Evolutionary conservation across 2,797 vertebrate species (phyloP), one percentile per base, ranked within the genome.

Genomic region (Pseudochirops cupreus): DNA sequence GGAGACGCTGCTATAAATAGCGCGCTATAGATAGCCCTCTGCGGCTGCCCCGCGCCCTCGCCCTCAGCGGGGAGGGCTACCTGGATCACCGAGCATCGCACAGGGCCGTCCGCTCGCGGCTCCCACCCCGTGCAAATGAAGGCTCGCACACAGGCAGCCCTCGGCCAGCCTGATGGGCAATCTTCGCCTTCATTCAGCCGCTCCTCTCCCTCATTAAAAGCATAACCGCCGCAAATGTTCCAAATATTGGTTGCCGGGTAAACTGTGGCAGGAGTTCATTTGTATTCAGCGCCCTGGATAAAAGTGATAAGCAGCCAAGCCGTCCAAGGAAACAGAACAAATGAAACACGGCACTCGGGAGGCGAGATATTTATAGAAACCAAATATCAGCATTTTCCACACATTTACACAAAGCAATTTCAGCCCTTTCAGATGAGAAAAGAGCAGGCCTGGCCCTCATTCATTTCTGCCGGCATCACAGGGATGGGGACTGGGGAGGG

Each of bases 351-450:
- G 98, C 95, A 97, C 94, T 59, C 97, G 59, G 95, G 98, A 98
- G 98, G 98, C 95, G 0, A 98, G 98, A 98, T 99, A 99, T 99
- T 99, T 99, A 99, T 99, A 99, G 99, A 99, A 99, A 98, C 98
- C 98, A 98, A 98, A 98, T 98, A 98, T 99, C 99, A 99, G 99
- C 99, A 98, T 98, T 99, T 99, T 98, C 98, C 98, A 98, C 98
- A 98, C 99, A 98, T 99, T 98, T 98, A 98, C 98, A 98, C 99
- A 98, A 98, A 98, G 98, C 98, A 98, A 98, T 98, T 98, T 98
- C 97, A 97, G 98, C 98, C 98, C 98, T 98, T 98, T 98, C 98
- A 97, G 96, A 97, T 93, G 96, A 98, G 98, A 98, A 98, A 98
- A 97, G 98, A 98, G 96, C 97, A 97, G 96, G 95, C 97, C 91